A percentile compares a stretch with the other conserved stretches of the same genome.
These are phyloP conservation scores for Rhingia campestris DNA, from an alignment of 2,888 invertebrate genomes.

Conservation along the genomic window DNA sequence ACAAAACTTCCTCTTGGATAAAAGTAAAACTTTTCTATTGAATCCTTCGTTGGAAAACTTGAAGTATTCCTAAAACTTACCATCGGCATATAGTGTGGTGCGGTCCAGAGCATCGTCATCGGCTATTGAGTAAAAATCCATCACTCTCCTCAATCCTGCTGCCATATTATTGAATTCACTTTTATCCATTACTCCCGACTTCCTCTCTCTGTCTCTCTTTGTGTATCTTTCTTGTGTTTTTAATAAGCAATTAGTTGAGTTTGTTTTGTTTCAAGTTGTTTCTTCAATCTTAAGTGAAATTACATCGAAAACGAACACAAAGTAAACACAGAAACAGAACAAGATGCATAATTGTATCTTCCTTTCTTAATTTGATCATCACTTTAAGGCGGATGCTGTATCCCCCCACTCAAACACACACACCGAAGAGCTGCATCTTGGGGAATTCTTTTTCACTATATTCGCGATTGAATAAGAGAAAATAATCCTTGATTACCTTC, in stretches of 20 bases:
- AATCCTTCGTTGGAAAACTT: neutral
- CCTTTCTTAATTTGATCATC: constrained; percentile 34
- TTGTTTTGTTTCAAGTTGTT: constrained; percentile 41
- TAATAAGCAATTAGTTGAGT: constrained; percentile 56
- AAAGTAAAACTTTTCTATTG: constrained; percentile 28
- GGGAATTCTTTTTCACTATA: neutral
- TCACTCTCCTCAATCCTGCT: neutral
- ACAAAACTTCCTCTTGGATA: constrained; percentile 36
- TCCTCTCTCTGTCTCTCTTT: neutral
- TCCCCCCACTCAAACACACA: neutral
- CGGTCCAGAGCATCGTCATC: constrained; percentile 11
- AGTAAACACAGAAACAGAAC: neutral
- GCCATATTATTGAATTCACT: no score
- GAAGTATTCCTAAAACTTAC: constrained; percentile 9
- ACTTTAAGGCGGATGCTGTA: neutral
- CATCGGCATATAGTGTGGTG: neutral
- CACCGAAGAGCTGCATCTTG: neutral
- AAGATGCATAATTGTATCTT: constrained; percentile 10
- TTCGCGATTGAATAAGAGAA: constrained; percentile 27
- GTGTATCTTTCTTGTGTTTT: constrained; percentile 26
- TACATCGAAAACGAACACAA: constrained; percentile 8
- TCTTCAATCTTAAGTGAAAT: constrained; percentile 29
- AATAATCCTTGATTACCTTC: constrained; percentile 27
- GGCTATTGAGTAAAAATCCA: constrained; percentile 10
- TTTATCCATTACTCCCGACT: neutral